Base-by-base conservation (phyloP, 2,888 invertebrate species). In the Heterodera filipjevi region DNA sequence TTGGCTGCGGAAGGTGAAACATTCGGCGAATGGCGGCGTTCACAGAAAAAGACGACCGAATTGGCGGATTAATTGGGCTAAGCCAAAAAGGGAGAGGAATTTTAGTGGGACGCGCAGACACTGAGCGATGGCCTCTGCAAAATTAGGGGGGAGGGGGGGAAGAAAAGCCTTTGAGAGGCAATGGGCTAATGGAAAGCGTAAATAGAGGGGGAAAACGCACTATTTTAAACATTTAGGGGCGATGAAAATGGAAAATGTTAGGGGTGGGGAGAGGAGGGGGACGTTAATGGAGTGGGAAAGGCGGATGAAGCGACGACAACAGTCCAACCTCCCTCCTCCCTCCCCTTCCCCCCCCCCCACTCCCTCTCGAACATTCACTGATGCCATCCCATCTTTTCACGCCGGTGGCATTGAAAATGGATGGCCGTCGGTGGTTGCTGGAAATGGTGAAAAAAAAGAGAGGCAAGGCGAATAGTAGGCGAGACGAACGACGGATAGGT, bases 231-330 rank as follows among this genome's bases (percentile, higher is more conserved):
- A 22, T 59, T 59, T 27, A 10, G 27, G 59, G 59, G 53, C n/a
- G n/a, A 59, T 59, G 59, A 30, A 59, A 59, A 59, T 59, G 59
- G 59, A n/a, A 59, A 59, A 59, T 59, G 59, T 59, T 59, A 27
- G n/a, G 59, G 59, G 59, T n/a, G 27, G 53, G 53, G 53, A n/a
- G n/a, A n/a, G 59, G 59, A 19, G 49, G 6, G 49, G 53, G 53
- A 19, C 22, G 59, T 49, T 49, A 49, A 49, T 49, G 49, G 49
- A 49, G 49, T 49, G 49, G 49, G 49, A 49, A 16, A 49, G 49
- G 49, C 49, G 14, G 49, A 14, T 16, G 49, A 16, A 14, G 19
- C 14, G 19, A 49, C 14, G 49, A 49, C 16, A 16, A 19, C 49
- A 49, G 49, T 14, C 49, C 49, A 16, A 49, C 49, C 49, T 5